Conservation (phyloP, 2,888 invertebrate species). For the Odiellus spinosus region DNA sequence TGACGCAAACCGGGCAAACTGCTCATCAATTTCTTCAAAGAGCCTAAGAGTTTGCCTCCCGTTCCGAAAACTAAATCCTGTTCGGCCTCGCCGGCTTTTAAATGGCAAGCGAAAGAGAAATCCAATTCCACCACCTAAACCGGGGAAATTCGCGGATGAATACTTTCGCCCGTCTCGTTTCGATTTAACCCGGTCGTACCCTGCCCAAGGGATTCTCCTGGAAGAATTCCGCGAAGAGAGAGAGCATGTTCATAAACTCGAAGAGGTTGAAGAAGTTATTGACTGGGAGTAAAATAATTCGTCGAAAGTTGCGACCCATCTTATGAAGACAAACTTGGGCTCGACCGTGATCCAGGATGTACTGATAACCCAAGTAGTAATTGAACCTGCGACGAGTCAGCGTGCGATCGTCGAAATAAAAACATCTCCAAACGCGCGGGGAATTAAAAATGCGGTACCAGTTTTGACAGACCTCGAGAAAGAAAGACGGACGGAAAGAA, state of each 20-base stretch:
- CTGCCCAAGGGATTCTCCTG: slow-evolving; percentile 15
- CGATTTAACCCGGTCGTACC: slow-evolving; percentile 35
- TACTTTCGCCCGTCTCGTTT: no score
- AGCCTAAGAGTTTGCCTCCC: slow-evolving; percentile 39
- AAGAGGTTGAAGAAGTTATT: slow-evolving; percentile 63
- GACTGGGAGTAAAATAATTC: slow-evolving; percentile 52
- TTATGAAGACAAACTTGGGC: slow-evolving; percentile 51
- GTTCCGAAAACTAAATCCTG: slow-evolving; percentile 56
- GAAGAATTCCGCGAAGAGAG: slow-evolving; percentile 39
- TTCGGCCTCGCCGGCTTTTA: slow-evolving; percentile 34
- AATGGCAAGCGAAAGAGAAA: slow-evolving; percentile 57
- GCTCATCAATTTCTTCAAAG: slow-evolving; percentile 40
- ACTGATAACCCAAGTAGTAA: slow-evolving; percentile 65
- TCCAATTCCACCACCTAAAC: slow-evolving; percentile 24
- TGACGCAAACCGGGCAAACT: slow-evolving; percentile 45
- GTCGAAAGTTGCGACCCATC: slow-evolving; percentile 48
- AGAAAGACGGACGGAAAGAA: slow-evolving; percentile 8
- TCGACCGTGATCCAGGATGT: slow-evolving; percentile 54
- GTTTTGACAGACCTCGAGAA: slow-evolving; percentile 25
- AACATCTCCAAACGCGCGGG: slow-evolving; percentile 56
- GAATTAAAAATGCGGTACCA: slow-evolving; percentile 45
- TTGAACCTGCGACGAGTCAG: slow-evolving; percentile 58
- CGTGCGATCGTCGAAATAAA: slow-evolving; percentile 51
- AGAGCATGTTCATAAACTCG: slow-evolving; percentile 66
- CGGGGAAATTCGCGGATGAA: no score